phyloP scores from a whole-genome alignment of 2,113 vertebrate genomes.

The Acrocephalus kingi region DNA sequence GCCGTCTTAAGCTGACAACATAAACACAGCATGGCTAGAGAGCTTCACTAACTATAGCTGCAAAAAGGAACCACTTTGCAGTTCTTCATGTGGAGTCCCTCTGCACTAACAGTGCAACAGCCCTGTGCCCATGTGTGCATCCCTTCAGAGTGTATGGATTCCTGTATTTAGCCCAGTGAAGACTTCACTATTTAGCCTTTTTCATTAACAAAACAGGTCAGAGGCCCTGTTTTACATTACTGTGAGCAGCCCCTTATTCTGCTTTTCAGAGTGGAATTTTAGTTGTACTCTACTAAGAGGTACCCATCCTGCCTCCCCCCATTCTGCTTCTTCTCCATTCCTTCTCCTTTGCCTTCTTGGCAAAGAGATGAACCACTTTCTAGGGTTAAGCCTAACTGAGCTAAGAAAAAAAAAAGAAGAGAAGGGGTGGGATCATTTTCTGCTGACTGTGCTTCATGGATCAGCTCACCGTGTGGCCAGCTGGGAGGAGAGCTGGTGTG shows the following conservation, averaged over 20 bases:
- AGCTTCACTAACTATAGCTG: background rate
- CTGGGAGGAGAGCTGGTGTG: background rate
- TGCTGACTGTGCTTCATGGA: background rate
- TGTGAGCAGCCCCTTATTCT: background rate
- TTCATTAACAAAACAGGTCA: background rate
- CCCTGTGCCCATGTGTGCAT: background rate
- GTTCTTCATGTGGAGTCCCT: fast-evolving
- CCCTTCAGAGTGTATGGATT: background rate
- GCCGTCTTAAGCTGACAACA: background rate
- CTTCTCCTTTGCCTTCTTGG: background rate
- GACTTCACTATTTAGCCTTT: background rate
- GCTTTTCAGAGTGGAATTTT: background rate
- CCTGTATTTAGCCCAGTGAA: background rate
- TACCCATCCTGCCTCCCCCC: background rate
- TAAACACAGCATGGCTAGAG: background rate
- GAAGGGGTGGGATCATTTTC: background rate
- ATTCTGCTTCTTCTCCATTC: background rate
- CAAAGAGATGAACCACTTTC: background rate
- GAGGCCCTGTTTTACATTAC: background rate
- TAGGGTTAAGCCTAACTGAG: background rate
- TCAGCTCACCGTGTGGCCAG: background rate
- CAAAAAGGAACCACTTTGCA: background rate
- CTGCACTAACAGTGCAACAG: fast-evolving
- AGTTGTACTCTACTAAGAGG: background rate
- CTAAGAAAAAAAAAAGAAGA: too few relatives aligned